Evolutionary conservation across 2,888 invertebrate genomes (phyloP), one percentile per base, ranked within the genome.

Genomic region (Tanaodytes sp.): DNA sequence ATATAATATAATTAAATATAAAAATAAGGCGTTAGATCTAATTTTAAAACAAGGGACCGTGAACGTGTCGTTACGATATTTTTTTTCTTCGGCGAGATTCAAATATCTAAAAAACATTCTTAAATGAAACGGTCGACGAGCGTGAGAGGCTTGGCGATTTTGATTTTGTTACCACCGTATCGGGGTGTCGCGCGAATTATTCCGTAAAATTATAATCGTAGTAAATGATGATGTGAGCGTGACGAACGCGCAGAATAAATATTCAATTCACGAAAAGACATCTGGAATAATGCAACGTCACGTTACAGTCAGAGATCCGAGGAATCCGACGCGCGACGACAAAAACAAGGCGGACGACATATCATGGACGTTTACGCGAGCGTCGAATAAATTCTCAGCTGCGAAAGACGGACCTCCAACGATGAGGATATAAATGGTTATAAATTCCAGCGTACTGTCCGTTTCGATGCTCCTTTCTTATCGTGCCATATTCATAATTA

Each of bases 311-410:
- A 71, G 79, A 79, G 82, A 81, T 61, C 73, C 81, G 71, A 78
- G 79, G 75, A 80, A 82, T 74, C 80, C 81, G 51, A 79, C 79
- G 9, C 79, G 81, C 75, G 81, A 80, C 2, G 80, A 80, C 74
- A 81, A 79, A 74, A 82, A 82, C 76, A 77, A 77, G 46, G 78
- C 79, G 45, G 78, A 82, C 76, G 82, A 82, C 72, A 77, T 82
- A 30, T 82, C 81, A 18, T 80, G 79, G 81, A 82, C 81, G 48
- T 82, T 82, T 82, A 80, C 76, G 72, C 72, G 40, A 80, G 80
- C 19, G 80, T 81, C 73, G 82, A 80, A 73, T 79, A 81, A 66
- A 75, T 82, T 18, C 72, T 80, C 19, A 78, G 79, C 46, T 72
- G 71, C 19, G 71, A 65, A 27, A 61, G 67, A 6, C 65, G 51